Evolutionary conservation across 2,113 vertebrate genomes (phyloP).

Genomic region (Pungitius pungitius): DNA sequence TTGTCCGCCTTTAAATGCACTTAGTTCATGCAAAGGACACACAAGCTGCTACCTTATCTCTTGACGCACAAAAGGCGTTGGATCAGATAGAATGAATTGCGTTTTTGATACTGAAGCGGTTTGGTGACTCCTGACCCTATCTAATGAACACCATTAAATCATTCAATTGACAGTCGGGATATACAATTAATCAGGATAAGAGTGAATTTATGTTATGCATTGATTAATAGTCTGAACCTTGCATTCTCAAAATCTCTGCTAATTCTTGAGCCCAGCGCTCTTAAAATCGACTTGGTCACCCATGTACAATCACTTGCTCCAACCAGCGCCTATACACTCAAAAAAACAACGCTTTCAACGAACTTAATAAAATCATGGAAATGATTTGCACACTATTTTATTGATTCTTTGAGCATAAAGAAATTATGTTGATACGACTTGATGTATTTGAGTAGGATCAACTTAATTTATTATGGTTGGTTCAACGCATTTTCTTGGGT

Average conservation of each 20-base stretch:
- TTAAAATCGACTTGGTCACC: not conserved
- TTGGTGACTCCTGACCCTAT: too few relatives aligned
- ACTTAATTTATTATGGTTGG: too few relatives aligned
- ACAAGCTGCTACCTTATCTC: not conserved
- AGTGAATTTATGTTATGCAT: not conserved
- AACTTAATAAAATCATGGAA: too few relatives aligned
- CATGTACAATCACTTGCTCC: conserved; percentile 20
- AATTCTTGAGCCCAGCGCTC: not conserved
- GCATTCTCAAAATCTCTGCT: not conserved
- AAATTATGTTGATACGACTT: too few relatives aligned
- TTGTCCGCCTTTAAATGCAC: not conserved
- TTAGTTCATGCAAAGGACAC: not conserved
- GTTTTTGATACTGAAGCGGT: not conserved
- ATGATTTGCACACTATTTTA: too few relatives aligned
- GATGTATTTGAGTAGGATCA: too few relatives aligned
- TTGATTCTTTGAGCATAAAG: too few relatives aligned
- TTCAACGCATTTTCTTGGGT: too few relatives aligned
- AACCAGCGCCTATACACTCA: conserved; percentile 10
- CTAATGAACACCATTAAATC: not conserved
- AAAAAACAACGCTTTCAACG: too few relatives aligned
- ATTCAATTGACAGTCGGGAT: not conserved
- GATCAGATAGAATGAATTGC: not conserved
- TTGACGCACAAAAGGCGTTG: not conserved
- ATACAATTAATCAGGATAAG: not conserved
- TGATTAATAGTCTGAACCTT: not conserved